Base-by-base conservation (phyloP, 2,888 invertebrate genomes). In the Plagodis pulveraria region DNA sequence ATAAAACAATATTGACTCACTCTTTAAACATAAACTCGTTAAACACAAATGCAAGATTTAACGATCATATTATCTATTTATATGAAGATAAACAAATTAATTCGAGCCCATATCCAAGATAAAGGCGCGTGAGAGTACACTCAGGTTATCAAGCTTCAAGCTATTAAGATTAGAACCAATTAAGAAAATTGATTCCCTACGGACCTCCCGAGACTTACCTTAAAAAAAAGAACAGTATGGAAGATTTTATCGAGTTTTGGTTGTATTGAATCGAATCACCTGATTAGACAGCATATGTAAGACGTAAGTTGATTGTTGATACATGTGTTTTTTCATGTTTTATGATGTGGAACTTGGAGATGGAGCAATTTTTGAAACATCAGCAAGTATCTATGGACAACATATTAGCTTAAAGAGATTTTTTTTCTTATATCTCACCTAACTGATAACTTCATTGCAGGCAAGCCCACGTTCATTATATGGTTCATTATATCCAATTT, bases 131-230 rank as follows among this genome's bases (percentile, higher is more conserved):
- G 74, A 72, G 71, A 72, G 70, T 73, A 77, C 79, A 82, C 83
- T 74, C 74, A 70, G 71, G 76, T 79, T 84, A 85, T 84, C 84
- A 71, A 72, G 65, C 71, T 72, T 64, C 78, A 76, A 58, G 56
- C 69, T 86, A 86, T 87, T 85, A 83, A 87, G 87, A 87, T 90
- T 87, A 88, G 84, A 83, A 72, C 87, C 90, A 90, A 91, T 91
- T 90, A 91, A 89, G 85, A 85, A 88, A 91, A 91, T 90, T 89
- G 89, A 90, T 85, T 89, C 77, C 70, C 74, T 73, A 63, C 71
- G 72, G 85, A 83, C 87, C 86, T 81, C 83, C 84, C 80, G 76
- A 74, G 76, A 67, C 22, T 22, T 65, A 77, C 69, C 77, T 77
- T 71, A 7, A 73, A 78, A 77, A 83, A 83, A 81, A 73, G 68